phyloP scores from a whole-genome alignment of 2,113 vertebrate genomes.

The Pica pica region DNA sequence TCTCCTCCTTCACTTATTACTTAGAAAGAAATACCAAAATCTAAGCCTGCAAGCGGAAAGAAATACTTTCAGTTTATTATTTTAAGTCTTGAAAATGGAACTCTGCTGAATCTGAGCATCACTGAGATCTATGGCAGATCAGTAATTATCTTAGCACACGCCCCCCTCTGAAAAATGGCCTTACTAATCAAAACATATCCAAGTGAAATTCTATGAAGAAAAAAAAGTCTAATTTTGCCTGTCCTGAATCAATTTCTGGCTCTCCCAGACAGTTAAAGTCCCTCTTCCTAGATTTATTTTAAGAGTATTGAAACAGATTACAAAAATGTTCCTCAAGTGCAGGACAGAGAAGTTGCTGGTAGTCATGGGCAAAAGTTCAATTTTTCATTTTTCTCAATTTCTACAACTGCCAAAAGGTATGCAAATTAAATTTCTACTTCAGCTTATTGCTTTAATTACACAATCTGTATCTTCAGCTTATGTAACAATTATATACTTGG shows the following conservation, averaged over 20 bases:
- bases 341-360: neutral
- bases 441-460: neutral
- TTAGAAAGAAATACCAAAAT: neutral
- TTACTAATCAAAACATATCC: neutral
- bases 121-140: neutral
- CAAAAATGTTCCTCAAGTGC: neutral
- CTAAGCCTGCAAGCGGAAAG: neutral
- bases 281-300: neutral
- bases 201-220: neutral
- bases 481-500: neutral
- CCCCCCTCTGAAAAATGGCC: neutral
- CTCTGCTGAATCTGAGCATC: neutral
- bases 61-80: neutral
- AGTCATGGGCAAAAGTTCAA: neutral
- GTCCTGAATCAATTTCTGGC: neutral
- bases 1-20: neutral
- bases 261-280: neutral
- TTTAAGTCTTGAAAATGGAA: neutral
- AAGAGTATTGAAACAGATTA: neutral
- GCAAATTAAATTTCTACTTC: neutral
- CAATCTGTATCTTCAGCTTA: neutral
- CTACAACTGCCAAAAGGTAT: neutral
- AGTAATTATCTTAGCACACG: neutral
- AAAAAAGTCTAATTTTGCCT: neutral
- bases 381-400: neutral